Percentiles rank a stretch among this genome's conserved stretches.
Evolutionary conservation across 1,140 invertebrate species (phyloP).

Genomic region (Drosophila persimilis): DNA sequence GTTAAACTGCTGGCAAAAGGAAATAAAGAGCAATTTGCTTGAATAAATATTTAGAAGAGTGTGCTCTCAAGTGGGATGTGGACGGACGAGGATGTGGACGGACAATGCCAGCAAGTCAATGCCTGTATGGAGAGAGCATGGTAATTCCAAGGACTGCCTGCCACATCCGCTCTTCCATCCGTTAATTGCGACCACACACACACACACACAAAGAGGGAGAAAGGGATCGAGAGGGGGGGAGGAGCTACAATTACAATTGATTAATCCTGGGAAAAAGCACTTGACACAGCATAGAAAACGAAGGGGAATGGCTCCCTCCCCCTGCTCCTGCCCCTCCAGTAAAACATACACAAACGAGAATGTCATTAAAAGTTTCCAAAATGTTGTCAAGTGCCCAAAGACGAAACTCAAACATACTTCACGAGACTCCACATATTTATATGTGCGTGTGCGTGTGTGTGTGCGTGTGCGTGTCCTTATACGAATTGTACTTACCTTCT

Average conservation of each 20-base stretch:
- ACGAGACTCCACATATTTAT: neutral
- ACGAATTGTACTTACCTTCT: neutral
- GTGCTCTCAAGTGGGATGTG: no score
- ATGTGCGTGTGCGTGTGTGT: neutral
- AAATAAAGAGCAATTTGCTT: conserved; percentile 57
- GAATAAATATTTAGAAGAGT: conserved; percentile 44
- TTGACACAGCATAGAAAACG: conserved; percentile 10
- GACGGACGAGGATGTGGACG: no score
- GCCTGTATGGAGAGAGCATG: neutral
- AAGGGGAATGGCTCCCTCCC: neutral
- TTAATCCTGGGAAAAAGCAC: conserved; percentile 23
- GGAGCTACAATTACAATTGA: conserved; percentile 34
- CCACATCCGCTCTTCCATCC: conserved; percentile 27
- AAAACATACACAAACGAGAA: conserved; percentile 48
- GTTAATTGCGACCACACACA: conserved; percentile 22
- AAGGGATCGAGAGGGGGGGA: neutral
- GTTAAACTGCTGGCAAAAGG: conserved; percentile 43
- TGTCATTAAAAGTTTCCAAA: conserved; percentile 58
- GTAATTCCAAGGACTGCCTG: conserved; percentile 29
- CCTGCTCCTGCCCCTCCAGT: neutral
- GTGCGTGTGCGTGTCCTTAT: neutral
- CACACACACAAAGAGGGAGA: neutral
- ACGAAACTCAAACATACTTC: conserved; percentile 48
- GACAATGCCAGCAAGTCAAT: neutral
- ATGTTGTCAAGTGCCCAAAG: conserved; percentile 47